Evolutionary conservation across 92 coral and sea anemone genomes (phyloP).

Genomic region (Chrysogorgia sp.): DNA sequence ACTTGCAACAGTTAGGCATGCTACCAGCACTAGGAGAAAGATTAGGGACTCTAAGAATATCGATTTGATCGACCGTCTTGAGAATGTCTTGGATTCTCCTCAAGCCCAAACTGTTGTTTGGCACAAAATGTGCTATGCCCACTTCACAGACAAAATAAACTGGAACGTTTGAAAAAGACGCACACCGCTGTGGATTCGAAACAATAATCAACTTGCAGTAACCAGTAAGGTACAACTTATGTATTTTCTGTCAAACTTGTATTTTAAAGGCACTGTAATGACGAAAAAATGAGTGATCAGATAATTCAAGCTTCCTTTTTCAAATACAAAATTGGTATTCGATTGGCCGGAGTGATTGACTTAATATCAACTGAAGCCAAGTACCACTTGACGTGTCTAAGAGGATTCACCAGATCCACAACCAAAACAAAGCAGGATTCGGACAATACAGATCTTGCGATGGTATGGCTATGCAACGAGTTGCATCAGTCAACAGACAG

Average conservation of each 20-base stretch:
- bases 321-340: conserved; percentile 17
- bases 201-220: too few species aligned
- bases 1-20: too few species aligned
- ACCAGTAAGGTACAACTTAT: neutral
- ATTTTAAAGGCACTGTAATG: neutral
- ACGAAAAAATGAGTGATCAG: conserved; percentile 42
- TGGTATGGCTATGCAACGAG: conserved; percentile 47
- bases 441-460: neutral
- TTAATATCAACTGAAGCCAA: conserved; percentile 48
- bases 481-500: conserved; percentile 16
- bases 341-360: conserved; percentile 41
- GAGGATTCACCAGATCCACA: conserved; percentile 2
- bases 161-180: neutral
- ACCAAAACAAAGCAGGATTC: neutral
- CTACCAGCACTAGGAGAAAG: too few species aligned
- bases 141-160: neutral
- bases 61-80: too few species aligned
- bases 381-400: conserved; percentile 44
- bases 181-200: neutral
- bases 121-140: neutral
- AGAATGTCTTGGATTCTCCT: too few species aligned
- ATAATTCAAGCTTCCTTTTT: conserved; percentile 20
- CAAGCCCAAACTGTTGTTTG: too few species aligned
- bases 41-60: neutral
- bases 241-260: neutral